A percentile compares a stretch with the other conserved stretches of the same genome.
These are phyloP conservation scores for Upupa epops DNA, from an alignment of 2,113 vertebrate genomes.

Conservation along the genomic window DNA sequence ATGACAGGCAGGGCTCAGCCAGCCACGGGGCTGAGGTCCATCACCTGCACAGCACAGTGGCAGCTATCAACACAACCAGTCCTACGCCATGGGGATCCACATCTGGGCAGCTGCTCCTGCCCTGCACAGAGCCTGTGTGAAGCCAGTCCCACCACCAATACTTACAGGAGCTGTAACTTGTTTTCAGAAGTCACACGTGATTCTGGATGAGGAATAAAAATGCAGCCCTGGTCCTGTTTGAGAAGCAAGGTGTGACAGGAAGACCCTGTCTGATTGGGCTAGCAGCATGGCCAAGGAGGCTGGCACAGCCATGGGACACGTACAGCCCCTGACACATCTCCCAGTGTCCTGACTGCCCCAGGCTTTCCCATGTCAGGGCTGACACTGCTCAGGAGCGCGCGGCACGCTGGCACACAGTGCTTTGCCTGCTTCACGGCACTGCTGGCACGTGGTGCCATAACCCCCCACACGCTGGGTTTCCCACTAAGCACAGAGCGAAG, in stretches of 20 bases:
- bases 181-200: not conserved
- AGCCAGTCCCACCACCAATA: not conserved
- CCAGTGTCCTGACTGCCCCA: not conserved
- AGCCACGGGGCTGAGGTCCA: not conserved
- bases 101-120: not conserved
- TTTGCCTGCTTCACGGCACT: not conserved
- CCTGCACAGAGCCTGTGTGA: not conserved
- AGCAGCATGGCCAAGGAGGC: fast-evolving
- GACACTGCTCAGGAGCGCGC: fast-evolving
- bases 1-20: fast-evolving
- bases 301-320: fast-evolving
- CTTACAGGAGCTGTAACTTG: not conserved
- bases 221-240: not conserved
- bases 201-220: not conserved
- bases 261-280: fast-evolving
- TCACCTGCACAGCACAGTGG: not conserved
- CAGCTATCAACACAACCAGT: not conserved
- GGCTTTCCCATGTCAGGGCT: fast-evolving
- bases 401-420: fast-evolving
- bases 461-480: fast-evolving
- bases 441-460: fast-evolving
- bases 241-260: fast-evolving
- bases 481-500: not conserved
- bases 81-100: fast-evolving
- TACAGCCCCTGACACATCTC: not conserved